Base-by-base conservation (phyloP, 2,113 vertebrate genomes). In the Nerophis lumbriciformis region DNA sequence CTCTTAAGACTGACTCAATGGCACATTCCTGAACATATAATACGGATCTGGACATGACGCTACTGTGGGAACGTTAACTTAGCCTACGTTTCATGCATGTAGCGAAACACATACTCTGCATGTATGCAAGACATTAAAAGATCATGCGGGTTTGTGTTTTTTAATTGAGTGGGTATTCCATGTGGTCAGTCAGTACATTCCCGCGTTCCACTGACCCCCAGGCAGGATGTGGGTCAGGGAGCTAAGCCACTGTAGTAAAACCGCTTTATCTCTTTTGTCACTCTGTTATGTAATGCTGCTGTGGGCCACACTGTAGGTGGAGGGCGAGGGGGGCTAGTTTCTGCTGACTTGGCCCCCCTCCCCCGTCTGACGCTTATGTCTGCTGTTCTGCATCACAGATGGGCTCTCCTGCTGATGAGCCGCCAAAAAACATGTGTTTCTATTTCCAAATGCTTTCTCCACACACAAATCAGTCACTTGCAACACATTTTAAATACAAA, bases 191-290 rank as follows among this genome's bases (percentile, higher is more conserved):
- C 61, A 66, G 65, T 54, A 59, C 39, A 56, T 63, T 42, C 16
- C 55, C 16, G 55, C 9, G 55, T 42, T 57, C 38, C 16, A 57
- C 38, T 57, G 55, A 57, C 55, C 55, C 55, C 42, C 5, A 59
- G 76, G 62, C 64, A 72, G 78, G 75, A 88, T 84, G 76, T 89
- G 75, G 85, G 88, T 89, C 86, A 89, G 72, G 78, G 57, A 84
- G 83, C 76, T 74, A 77, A 83, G 77, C 83, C 76, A 61, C 16
- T 63, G 84, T 84, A 86, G 88, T 86, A 87, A 87, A 87, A 84
- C 77, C 81, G 73, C 79, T 85, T 85, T 80, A 87, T 87, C 84
- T 80, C 71, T 53, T 69, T 77, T 77, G 80, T 84, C 81, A 79
- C 78, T 76, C 67, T 55, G 76, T 88, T 88, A 88, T 75, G 82